Conservation (phyloP, 2,113 vertebrate genomes). For the Dolichotis patagonum region DNA sequence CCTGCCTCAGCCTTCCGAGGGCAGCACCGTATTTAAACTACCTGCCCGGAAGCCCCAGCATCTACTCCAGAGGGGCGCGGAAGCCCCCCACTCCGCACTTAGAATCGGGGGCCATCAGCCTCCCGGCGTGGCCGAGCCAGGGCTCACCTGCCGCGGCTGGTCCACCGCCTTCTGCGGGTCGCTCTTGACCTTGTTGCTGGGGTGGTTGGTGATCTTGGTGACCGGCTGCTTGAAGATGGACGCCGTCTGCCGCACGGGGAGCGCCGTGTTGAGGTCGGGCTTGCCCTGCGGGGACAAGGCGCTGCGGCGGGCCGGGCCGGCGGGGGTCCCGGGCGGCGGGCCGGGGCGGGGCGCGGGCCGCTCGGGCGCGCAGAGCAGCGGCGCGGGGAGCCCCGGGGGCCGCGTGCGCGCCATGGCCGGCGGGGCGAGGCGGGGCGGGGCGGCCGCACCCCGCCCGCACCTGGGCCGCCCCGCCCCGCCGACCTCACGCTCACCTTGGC, state of each 20-base stretch:
- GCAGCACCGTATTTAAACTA: neutral
- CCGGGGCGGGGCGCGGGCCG: neutral
- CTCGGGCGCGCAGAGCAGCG: neutral
- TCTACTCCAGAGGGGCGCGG: neutral
- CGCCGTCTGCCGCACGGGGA: slow-evolving; percentile 97
- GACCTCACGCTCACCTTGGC: slow-evolving; percentile 90
- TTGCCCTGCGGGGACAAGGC: slow-evolving; percentile 89
- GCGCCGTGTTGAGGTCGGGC: slow-evolving; percentile 97
- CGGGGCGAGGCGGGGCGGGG: too few species aligned
- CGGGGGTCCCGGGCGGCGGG: neutral
- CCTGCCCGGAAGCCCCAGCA: neutral
- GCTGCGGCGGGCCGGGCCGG: neutral
- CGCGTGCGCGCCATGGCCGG: neutral
- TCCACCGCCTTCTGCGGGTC: slow-evolving; percentile 99
- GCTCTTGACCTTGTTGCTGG: slow-evolving; percentile 99
- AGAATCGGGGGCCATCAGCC: neutral
- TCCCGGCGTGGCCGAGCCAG: neutral
- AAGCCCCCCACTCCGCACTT: neutral
- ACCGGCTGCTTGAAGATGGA: slow-evolving; percentile 99
- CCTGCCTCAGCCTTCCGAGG: neutral
- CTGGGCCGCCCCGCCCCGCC: neutral
- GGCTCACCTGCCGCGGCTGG: slow-evolving; percentile 95
- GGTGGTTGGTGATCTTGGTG: slow-evolving; percentile 99
- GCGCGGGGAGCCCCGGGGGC: rapidly evolving
- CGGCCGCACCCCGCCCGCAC: too few species aligned